Evolutionary conservation across 2,888 invertebrate genomes (phyloP).

Genomic region (Drosophila setosimentum): DNA sequence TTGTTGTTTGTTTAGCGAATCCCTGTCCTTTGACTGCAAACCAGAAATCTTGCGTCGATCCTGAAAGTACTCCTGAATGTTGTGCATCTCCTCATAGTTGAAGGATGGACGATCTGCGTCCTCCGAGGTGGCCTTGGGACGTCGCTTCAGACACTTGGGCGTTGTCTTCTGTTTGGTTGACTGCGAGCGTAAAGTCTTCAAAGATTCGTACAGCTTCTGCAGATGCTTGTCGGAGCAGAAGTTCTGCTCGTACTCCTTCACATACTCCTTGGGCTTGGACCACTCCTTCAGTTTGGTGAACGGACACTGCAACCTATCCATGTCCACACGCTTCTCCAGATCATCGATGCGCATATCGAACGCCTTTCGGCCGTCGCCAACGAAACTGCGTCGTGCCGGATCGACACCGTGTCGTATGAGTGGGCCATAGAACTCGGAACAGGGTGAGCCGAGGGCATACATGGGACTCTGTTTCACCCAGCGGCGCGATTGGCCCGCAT

Average conservation of each 20-base stretch:
- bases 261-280: slow-evolving; percentile 80
- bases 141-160: slow-evolving; percentile 75
- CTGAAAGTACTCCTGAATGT: slow-evolving; percentile 20
- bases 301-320: slow-evolving; percentile 74
- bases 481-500: slow-evolving; percentile 83
- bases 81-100: slow-evolving; percentile 21
- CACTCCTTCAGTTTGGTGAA: slow-evolving; percentile 79
- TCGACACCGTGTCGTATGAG: slow-evolving; percentile 88
- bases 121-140: slow-evolving; percentile 15
- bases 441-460: slow-evolving; percentile 86
- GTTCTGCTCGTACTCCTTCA: slow-evolving; percentile 81
- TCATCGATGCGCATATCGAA: slow-evolving; percentile 83
- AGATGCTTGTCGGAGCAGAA: slow-evolving; percentile 83
- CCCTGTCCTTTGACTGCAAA: rapidly evolving
- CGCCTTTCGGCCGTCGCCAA: slow-evolving; percentile 67
- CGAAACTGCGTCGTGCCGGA: slow-evolving; percentile 87
- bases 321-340: slow-evolving; percentile 75
- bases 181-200: slow-evolving; percentile 74
- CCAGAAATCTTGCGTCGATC: not conserved
- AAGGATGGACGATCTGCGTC: not conserved
- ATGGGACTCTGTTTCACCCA: slow-evolving; percentile 86
- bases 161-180: slow-evolving; percentile 60
- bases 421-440: slow-evolving; percentile 89
- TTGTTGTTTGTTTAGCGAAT: not conserved
- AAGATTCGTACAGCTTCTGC: slow-evolving; percentile 81